These are phyloP conservation scores for Balanococcus diminutus DNA, from an alignment of 2,888 invertebrate genomes.

Conservation along the genomic window DNA sequence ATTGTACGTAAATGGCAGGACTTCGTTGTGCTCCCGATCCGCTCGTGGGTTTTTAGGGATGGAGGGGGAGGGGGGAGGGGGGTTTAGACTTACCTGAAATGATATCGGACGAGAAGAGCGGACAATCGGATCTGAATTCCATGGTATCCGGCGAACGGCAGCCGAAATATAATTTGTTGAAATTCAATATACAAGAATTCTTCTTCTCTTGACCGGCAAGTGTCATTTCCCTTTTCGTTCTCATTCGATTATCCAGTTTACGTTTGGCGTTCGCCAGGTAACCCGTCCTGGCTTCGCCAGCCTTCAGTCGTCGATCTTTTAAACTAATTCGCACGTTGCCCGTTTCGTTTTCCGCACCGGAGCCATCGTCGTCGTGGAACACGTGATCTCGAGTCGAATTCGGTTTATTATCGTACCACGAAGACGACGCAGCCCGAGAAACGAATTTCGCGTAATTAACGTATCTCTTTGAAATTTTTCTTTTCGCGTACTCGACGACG, in stretches of 20 bases:
- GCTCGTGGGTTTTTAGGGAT: too few relatives aligned
- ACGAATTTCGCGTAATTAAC: slow-evolving; percentile 40
- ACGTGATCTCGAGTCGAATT: slow-evolving; percentile 17
- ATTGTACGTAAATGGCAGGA: too few relatives aligned
- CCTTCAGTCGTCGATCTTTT: neutral
- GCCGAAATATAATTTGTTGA: slow-evolving; percentile 55
- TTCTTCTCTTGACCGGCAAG: slow-evolving; percentile 26
- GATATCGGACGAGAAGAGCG: slow-evolving; percentile 59
- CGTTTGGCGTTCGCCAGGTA: neutral
- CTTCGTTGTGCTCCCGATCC: too few relatives aligned
- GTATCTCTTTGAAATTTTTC: slow-evolving; percentile 39
- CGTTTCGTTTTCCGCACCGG: neutral
- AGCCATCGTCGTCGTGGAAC: neutral
- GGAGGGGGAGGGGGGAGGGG: too few relatives aligned
- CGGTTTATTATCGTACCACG: slow-evolving; percentile 35
- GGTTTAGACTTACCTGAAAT: slow-evolving; percentile 56
- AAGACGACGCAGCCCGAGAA: neutral
- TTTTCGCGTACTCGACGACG: slow-evolving; percentile 36
- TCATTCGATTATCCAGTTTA: neutral
- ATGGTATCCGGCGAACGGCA: slow-evolving; percentile 78
- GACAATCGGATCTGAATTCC: slow-evolving; percentile 78
- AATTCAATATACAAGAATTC: slow-evolving; percentile 55
- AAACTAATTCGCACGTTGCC: neutral
- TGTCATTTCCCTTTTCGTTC: neutral
- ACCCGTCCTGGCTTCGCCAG: neutral